Percentiles rank a stretch among this genome's conserved stretches.
These are phyloP conservation scores for Operophtera brumata DNA, from an alignment of 2,888 invertebrate species.

Conservation along the genomic window DNA sequence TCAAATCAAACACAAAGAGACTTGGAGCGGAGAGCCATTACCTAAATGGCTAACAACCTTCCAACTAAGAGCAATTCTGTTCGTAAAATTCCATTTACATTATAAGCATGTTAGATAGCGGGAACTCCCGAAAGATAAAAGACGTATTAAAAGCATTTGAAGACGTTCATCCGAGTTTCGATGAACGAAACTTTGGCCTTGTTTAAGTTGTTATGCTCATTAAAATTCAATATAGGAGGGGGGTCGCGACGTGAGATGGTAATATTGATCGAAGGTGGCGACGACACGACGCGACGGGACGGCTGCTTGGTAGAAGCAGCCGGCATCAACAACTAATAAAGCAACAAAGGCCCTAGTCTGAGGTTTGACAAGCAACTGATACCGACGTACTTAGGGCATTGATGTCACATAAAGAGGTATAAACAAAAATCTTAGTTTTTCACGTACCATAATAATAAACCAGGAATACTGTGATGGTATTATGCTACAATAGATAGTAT, in stretches of 20 bases:
- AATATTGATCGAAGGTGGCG: conserved; percentile 52
- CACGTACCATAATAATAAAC: no score
- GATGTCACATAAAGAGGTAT: no score
- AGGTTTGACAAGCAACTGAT: no score
- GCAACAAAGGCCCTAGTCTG: conserved; percentile 20
- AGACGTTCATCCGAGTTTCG: conserved; percentile 38
- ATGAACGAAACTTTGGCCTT: conserved; percentile 42
- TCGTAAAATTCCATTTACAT: conserved; percentile 50
- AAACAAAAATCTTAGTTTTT: no score
- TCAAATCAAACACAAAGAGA: conserved; percentile 37
- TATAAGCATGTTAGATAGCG: conserved; percentile 48
- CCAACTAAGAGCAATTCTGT: conserved; percentile 31
- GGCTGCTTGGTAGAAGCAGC: conserved; percentile 13
- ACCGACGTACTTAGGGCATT: no score
- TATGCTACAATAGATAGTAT: no score
- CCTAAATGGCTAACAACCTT: conserved; percentile 33
- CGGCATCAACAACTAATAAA: conserved; percentile 41
- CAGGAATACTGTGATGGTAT: no score
- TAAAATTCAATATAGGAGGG: conserved; percentile 61
- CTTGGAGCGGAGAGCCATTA: conserved; percentile 38
- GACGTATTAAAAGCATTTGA: conserved; percentile 51
- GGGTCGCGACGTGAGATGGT: conserved; percentile 35
- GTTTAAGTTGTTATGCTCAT: conserved; percentile 57
- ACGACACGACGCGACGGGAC: conserved; percentile 37
- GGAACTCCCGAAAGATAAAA: conserved; percentile 50